These are phyloP conservation scores for Macquaria australasica DNA, from an alignment of 2,113 vertebrate genomes.

Conservation along the genomic window DNA sequence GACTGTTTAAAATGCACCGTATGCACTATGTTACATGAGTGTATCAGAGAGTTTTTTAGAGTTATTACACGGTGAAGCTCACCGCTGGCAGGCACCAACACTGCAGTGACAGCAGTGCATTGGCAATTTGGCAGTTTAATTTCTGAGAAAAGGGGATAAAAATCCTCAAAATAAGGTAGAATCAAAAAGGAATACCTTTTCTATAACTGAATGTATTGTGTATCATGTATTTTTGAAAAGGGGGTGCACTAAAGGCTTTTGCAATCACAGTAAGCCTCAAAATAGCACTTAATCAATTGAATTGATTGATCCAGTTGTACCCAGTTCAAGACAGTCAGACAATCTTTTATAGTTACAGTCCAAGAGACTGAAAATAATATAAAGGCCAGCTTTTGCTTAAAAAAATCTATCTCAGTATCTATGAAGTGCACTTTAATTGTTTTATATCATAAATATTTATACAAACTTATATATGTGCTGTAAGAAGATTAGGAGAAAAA, in stretches of 20 bases:
- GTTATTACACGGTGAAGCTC: slow-evolving; percentile 25
- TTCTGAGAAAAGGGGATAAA: not conserved
- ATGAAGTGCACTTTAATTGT: not conserved
- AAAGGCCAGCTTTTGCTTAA: not conserved
- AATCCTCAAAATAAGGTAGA: not conserved
- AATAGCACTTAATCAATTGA: not conserved
- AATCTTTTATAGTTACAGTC: not conserved
- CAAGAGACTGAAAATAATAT: not conserved
- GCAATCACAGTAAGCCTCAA: not conserved
- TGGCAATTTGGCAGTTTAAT: not conserved
- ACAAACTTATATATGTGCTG: not conserved
- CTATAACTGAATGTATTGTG: not conserved
- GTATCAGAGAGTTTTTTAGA: not conserved
- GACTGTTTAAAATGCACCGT: slow-evolving; percentile 30
- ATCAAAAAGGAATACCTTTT: not conserved
- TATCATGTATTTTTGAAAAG: not conserved
- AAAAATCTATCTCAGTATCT: not conserved
- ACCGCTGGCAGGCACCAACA: slow-evolving; percentile 2
- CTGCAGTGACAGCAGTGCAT: not conserved
- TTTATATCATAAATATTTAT: not conserved
- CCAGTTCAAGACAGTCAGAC: not conserved
- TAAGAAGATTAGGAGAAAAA: not conserved
- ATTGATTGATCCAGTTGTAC: not conserved
- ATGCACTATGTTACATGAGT: slow-evolving; percentile 15
- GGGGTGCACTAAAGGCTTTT: not conserved